Conservation (phyloP, 1,140 invertebrate genomes). For the Hyphantria cunea region DNA sequence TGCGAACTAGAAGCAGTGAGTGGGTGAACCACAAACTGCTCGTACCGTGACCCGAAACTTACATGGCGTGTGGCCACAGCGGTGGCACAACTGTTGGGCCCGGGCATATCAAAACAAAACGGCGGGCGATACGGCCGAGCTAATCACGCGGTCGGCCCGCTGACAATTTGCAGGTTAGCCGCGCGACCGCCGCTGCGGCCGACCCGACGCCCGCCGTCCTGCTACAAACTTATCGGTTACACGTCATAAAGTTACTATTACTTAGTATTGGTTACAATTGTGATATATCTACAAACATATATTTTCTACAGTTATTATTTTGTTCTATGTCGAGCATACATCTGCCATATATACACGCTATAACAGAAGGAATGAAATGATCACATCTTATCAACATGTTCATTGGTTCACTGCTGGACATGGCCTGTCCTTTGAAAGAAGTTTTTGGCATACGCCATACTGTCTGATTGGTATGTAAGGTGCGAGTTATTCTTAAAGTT, state of each 20-base stretch:
- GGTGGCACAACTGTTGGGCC: slow-evolving; percentile 25
- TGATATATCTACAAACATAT: neutral
- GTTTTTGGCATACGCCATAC: too few relatives aligned
- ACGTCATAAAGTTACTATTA: slow-evolving; percentile 29
- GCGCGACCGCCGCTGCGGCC: slow-evolving; percentile 52
- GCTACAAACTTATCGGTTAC: slow-evolving; percentile 15
- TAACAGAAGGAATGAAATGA: too few relatives aligned
- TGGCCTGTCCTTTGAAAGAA: too few relatives aligned
- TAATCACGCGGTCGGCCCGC: slow-evolving; percentile 61
- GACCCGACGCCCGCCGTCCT: slow-evolving; percentile 20
- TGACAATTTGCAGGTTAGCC: slow-evolving; percentile 68
- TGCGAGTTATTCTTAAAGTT: too few relatives aligned
- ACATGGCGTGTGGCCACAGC: slow-evolving; percentile 48
- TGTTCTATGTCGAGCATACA: neutral
- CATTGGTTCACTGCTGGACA: too few relatives aligned
- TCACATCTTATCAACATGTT: too few relatives aligned
- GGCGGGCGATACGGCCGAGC: slow-evolving; percentile 46
- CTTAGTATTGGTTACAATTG: slow-evolving; percentile 15
- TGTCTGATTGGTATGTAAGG: too few relatives aligned
- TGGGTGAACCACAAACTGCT: slow-evolving; percentile 49
- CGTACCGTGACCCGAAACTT: slow-evolving; percentile 60
- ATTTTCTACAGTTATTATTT: neutral
- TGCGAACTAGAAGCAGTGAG: slow-evolving; percentile 22
- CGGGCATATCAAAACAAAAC: slow-evolving; percentile 59
- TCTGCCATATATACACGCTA: too few relatives aligned